Base-by-base conservation (phyloP, 92 coral and sea anemone species). In the Actinostola sp. region DNA sequence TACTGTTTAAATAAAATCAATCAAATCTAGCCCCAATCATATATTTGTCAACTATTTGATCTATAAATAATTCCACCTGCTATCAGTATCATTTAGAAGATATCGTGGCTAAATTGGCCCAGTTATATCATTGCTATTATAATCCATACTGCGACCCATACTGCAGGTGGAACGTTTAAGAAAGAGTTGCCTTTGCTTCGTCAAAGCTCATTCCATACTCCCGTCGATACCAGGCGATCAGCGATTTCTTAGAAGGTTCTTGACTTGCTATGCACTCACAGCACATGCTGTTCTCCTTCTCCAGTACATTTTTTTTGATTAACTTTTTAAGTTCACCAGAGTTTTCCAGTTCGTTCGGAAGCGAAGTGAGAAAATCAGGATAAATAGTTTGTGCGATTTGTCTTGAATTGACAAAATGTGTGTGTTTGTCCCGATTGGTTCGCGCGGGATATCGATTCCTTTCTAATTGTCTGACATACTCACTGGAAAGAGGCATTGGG, bases 351-450 rank as follows among this genome's bases (percentile, higher is more conserved):
- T 61, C 74, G 31, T 51, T 68, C 1, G 74, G 74, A 0, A 50
- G 54, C 43, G 74, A 21, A 4, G 39, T 51, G 9, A 68, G 61
- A 34, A 68, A 68, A 14, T 68, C 74, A 6, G 74, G 74, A 15
- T 68, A 68, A n/a, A 68, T 68, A 23, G 49, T 68, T 10, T 68
- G 74, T 20, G 74, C 74, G 23, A 68, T 52, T 68, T 68, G 74
- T 23, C 28, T 51, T 11, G 74, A 51, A 39, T 52, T 68, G 24
- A 32, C 62, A 35, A 68, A 68, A 13, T 68, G 74, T 8, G 74
- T 68, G 25, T 68, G 74, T 51, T 68, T 68, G 31, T n/a, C 33
- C 31, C 54, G 59, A 42, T n/a, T n/a, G n/a, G n/a, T n/a, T n/a
- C n/a, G n/a, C n/a, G n/a, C 72, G 1, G 42, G 44, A 41, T 45